These are phyloP conservation scores for Drosophila pruinosa DNA, from an alignment of 1,140 invertebrate genomes.

Conservation along the genomic window DNA sequence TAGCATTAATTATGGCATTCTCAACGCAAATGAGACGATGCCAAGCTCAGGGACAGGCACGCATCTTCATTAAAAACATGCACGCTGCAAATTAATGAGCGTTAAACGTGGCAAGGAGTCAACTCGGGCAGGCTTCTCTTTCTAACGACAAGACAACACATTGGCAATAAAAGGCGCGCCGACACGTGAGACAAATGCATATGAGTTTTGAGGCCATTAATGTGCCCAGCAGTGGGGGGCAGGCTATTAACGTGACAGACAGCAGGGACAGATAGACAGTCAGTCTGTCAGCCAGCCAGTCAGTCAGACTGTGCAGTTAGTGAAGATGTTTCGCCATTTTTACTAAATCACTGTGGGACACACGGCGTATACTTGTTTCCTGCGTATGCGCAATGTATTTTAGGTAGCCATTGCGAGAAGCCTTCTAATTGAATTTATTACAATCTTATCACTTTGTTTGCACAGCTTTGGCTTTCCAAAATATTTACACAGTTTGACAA, in stretches of 20 bases:
- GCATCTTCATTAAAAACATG: constrained; percentile 76
- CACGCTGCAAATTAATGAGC: constrained; percentile 74
- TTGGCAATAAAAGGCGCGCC: constrained; percentile 61
- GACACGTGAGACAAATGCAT: constrained; percentile 76
- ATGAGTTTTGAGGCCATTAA: constrained; percentile 68
- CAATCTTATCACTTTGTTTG: constrained; percentile 20
- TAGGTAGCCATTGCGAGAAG: neutral
- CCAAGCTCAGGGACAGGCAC: constrained; percentile 30
- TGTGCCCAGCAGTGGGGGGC: constrained; percentile 25
- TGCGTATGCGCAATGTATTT: constrained; percentile 35
- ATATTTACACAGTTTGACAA: constrained; percentile 10
- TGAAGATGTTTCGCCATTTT: constrained; percentile 5
- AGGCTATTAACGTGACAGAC: constrained; percentile 58
- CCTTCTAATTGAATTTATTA: constrained; percentile 19
- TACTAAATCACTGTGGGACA: constrained; percentile 1
- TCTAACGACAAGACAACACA: constrained; percentile 26
- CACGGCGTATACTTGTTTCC: constrained; percentile 35
- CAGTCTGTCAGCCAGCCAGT: constrained; percentile 4
- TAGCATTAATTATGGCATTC: constrained; percentile 69
- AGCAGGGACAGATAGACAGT: neutral
- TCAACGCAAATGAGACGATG: constrained; percentile 10
- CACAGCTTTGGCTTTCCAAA: neutral
- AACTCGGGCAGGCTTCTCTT: neutral
- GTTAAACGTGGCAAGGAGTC: constrained; percentile 54
- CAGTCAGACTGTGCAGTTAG: neutral